Base-by-base conservation (phyloP, 2,888 invertebrate species). In the Trilocha varians region DNA sequence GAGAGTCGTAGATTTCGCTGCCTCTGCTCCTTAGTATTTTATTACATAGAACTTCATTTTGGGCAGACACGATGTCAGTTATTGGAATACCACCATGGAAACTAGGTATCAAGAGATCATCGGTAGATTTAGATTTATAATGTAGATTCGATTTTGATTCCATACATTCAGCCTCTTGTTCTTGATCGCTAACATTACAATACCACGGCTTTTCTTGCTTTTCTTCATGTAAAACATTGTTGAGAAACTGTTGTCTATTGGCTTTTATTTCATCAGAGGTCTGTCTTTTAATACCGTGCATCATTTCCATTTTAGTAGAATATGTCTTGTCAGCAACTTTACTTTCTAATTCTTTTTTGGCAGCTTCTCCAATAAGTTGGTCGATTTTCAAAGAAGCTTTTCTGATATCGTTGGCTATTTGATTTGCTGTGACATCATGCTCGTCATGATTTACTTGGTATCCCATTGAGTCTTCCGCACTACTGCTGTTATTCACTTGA, bases 321-420 rank as follows among this genome's bases (percentile, higher is more conserved):
- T 83, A 88, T 5, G 87, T 83, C 59, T 82, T 80, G 17, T 85
- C 85, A 52, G 75, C 78, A 14, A 66, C 54, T 33, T 65, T 62
- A 43, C 72, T 65, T 38, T 71, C 71, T 42, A 58, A 50, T 48
- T 78, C 76, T 41, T 78, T 79, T 52, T 78, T 77, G 34, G 67
- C 67, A 17, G 83, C 76, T 63, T 83, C 79, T 39, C 79, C 84
- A 36, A 86, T 83, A 16, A 87, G 73, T 48, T 82, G 85, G 59
- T 89, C 88, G 49, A 89, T 89, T 65, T 87, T 87, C 43, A 87
- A 64, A 3, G 89, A 88, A 9, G 88, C 87, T 52, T 74, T 77
- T 59, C 84, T 79, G 45, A 88, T 88, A 52, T 88, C 87, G 53
- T 87, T 87, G 25, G 87, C 86, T 38, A 88, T 80, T 63, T 87